Evolutionary conservation across 2,113 vertebrate genomes (phyloP).

Genomic region (Neogobius melanostomus): DNA sequence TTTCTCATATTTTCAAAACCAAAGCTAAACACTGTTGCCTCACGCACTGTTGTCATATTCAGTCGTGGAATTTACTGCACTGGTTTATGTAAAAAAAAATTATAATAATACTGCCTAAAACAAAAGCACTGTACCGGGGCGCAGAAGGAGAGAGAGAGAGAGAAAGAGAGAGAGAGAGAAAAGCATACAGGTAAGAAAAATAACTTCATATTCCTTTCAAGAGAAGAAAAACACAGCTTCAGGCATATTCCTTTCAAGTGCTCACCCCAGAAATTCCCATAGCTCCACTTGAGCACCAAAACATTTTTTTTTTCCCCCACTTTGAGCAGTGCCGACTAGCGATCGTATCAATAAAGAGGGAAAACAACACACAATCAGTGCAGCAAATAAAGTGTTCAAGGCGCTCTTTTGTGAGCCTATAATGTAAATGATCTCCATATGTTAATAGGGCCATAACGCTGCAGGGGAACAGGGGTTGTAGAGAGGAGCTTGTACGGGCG

Average conservation of each 20-base stretch:
- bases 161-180: slow-evolving; percentile 36
- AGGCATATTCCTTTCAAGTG: slow-evolving; percentile 53
- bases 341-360: slow-evolving; percentile 42
- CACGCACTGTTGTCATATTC: slow-evolving; percentile 17
- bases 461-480: slow-evolving; percentile 43
- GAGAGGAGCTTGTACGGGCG: slow-evolving; percentile 35
- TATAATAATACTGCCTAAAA: slow-evolving; percentile 3
- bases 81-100: slow-evolving; percentile 20
- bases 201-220: slow-evolving; percentile 49
- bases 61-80: not conserved
- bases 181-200: slow-evolving; percentile 27
- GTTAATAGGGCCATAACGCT: slow-evolving; percentile 38
- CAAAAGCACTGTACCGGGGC: slow-evolving; percentile 21
- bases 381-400: slow-evolving; percentile 16
- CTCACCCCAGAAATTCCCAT: slow-evolving; percentile 32
- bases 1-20: not conserved
- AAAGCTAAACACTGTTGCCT: not conserved
- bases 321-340: slow-evolving; percentile 18
- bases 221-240: slow-evolving; percentile 54
- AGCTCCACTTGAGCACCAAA: slow-evolving; percentile 30
- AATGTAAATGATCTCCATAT: slow-evolving; percentile 39
- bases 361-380: slow-evolving; percentile 35
- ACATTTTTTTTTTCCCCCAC: slow-evolving; percentile 20
- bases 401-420: slow-evolving; percentile 18
- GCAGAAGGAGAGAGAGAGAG: slow-evolving; percentile 26